Evolutionary conservation across 2,113 vertebrate genomes (phyloP).

Genomic region (Pycnonotus jocosus): DNA sequence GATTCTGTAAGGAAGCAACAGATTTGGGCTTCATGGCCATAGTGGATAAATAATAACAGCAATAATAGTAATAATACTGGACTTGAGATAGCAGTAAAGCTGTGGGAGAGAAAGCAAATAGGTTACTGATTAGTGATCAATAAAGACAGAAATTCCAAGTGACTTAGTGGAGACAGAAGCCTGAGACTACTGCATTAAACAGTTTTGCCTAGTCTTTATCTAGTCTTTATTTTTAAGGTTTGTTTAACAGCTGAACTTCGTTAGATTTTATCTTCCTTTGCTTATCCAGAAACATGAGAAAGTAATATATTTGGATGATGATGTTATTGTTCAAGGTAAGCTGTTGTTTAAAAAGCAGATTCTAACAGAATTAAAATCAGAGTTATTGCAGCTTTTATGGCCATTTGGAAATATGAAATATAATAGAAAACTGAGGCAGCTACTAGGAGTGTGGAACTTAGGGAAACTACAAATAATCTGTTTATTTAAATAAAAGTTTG

Average conservation of each 20-base stretch:
- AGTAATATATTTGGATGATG: constrained; percentile 94
- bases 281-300: constrained; percentile 85
- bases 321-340: constrained; percentile 95
- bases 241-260: constrained; percentile 90
- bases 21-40: not conserved
- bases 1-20: not conserved
- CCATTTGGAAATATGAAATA: not conserved
- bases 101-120: not conserved
- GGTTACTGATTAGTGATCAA: not conserved
- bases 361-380: not conserved
- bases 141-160: not conserved
- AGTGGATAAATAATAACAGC: not conserved
- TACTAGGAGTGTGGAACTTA: not conserved
- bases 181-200: not conserved
- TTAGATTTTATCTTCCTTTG: constrained; percentile 90
- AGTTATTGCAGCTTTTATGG: not conserved
- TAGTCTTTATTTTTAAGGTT: no score
- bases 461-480: not conserved
- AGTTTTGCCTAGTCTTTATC: no score
- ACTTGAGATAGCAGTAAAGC: not conserved
- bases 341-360: not conserved
- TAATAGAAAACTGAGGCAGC: not conserved
- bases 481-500: not conserved
- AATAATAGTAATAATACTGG: not conserved
- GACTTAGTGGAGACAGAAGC: not conserved